A percentile compares a stretch with the other conserved stretches of the same genome.
Evolutionary conservation across 2,113 vertebrate species (phyloP).

Genomic region (Callionymus lyra): DNA sequence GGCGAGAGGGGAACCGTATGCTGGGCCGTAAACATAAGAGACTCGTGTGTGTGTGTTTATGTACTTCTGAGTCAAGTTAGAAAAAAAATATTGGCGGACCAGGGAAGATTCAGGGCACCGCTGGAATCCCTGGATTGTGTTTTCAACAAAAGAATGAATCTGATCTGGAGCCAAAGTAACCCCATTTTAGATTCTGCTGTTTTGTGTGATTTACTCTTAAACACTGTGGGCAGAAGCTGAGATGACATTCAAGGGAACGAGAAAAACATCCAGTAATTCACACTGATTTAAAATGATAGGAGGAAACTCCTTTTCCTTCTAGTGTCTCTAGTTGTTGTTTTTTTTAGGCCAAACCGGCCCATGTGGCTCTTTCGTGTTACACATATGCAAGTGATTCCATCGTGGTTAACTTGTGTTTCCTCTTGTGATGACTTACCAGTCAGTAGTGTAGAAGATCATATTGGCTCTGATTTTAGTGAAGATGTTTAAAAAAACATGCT

Average conservation of each 20-base stretch:
- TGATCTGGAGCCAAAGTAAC: background rate
- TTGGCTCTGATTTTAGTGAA: no score
- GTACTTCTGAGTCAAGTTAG: conserved; percentile 19
- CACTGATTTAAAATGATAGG: no score
- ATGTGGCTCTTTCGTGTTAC: no score
- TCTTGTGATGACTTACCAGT: no score
- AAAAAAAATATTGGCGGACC: conserved; percentile 12
- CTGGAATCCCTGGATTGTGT: conserved; percentile 16
- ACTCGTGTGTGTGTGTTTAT: conserved; percentile 38
- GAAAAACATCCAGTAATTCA: no score
- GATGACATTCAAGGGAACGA: background rate
- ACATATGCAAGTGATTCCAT: no score
- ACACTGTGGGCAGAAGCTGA: conserved; percentile 2
- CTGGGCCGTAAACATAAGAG: conserved; percentile 39
- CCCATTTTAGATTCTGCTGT: background rate
- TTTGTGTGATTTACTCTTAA: conserved; percentile 4
- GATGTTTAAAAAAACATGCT: no score
- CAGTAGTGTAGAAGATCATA: no score
- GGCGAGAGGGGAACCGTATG: conserved; percentile 10
- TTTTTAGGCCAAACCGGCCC: no score
- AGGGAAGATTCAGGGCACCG: conserved; percentile 8
- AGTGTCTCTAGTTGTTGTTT: no score
- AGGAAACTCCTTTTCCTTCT: no score
- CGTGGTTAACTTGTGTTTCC: no score
- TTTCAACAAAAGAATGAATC: conserved; percentile 2